Evolutionary conservation across 2,797 vertebrate species (phyloP).

Genomic region (Adrianichthys oophorus): DNA sequence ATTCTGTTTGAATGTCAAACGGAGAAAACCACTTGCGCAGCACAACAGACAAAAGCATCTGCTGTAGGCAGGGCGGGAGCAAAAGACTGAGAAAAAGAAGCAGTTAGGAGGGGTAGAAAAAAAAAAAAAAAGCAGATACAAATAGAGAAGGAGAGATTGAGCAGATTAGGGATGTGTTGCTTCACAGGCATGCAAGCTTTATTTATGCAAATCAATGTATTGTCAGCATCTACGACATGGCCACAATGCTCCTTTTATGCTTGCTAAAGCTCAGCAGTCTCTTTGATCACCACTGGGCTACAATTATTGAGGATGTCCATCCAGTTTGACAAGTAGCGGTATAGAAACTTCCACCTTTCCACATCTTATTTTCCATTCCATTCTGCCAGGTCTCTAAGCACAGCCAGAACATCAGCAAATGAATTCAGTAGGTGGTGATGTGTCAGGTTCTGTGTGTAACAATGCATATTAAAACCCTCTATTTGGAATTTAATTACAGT

Average conservation of each 20-base stretch:
- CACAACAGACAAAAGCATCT: slow-evolving; percentile 47
- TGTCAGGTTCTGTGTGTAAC: slow-evolving; percentile 65
- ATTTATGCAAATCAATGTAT: slow-evolving; percentile 62
- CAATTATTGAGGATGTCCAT: slow-evolving; percentile 62
- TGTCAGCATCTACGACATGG: slow-evolving; percentile 53
- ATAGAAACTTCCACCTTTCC: slow-evolving; percentile 46
- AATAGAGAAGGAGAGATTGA: slow-evolving; percentile 27
- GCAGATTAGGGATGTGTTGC: slow-evolving; percentile 42
- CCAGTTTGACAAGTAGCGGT: slow-evolving; percentile 41
- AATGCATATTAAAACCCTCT: slow-evolving; percentile 68
- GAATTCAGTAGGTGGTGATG: slow-evolving; percentile 63
- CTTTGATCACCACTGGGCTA: slow-evolving; percentile 52
- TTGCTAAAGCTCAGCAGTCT: slow-evolving; percentile 36
- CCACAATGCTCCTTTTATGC: slow-evolving; percentile 54
- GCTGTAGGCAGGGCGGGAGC: slow-evolving; percentile 13
- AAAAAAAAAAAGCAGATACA: slow-evolving; percentile 18
- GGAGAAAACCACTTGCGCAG: slow-evolving; percentile 62
- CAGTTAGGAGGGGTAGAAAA: neutral
- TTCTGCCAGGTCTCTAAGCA: slow-evolving; percentile 48
- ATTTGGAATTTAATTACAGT: slow-evolving; percentile 69
- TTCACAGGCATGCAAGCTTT: slow-evolving; percentile 49
- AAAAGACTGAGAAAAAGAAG: slow-evolving; percentile 20
- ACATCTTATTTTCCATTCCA: slow-evolving; percentile 51
- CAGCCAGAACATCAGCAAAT: slow-evolving; percentile 64
- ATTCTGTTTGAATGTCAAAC: slow-evolving; percentile 67